Evolutionary conservation across 2,888 invertebrate species (phyloP).

Genomic region (Stenodema calcarata): DNA sequence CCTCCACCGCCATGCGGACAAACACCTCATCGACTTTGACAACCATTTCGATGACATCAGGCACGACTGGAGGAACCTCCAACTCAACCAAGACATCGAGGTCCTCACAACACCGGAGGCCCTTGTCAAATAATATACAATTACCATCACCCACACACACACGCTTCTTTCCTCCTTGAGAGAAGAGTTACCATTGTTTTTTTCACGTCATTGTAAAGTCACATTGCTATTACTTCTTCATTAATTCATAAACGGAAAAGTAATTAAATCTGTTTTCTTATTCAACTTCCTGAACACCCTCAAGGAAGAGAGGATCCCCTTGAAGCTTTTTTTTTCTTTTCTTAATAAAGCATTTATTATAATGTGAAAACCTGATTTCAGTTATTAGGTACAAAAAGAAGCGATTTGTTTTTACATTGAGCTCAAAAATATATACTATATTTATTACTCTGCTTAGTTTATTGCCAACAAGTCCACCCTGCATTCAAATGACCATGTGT

Average conservation of each 20-base stretch:
- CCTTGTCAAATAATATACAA: not conserved
- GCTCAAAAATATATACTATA: not conserved
- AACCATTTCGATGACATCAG: slow-evolving; percentile 92
- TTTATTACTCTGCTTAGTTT: not conserved
- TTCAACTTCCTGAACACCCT: not conserved
- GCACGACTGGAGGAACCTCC: slow-evolving; percentile 86
- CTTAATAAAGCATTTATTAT: not conserved
- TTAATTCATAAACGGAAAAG: slow-evolving; percentile 1
- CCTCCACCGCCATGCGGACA: slow-evolving; percentile 74
- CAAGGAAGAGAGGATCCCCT: not conserved
- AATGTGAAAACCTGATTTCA: not conserved
- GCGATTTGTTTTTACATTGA: not conserved
- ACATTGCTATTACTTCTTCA: slow-evolving; percentile 2
- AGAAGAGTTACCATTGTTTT: slow-evolving; percentile 31
- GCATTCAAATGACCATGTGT: no score
- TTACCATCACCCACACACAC: not conserved
- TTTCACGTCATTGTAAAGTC: not conserved
- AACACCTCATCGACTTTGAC: slow-evolving; percentile 87
- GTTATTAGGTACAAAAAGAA: not conserved
- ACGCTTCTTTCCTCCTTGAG: slow-evolving; percentile 24
- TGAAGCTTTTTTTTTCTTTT: not conserved
- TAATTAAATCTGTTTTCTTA: not conserved
- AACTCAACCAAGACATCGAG: slow-evolving; percentile 70
- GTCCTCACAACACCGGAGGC: slow-evolving; percentile 2
- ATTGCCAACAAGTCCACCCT: not conserved